phyloP scores from a whole-genome alignment of 1,140 invertebrate species.

The Tetramorium alpestre region DNA sequence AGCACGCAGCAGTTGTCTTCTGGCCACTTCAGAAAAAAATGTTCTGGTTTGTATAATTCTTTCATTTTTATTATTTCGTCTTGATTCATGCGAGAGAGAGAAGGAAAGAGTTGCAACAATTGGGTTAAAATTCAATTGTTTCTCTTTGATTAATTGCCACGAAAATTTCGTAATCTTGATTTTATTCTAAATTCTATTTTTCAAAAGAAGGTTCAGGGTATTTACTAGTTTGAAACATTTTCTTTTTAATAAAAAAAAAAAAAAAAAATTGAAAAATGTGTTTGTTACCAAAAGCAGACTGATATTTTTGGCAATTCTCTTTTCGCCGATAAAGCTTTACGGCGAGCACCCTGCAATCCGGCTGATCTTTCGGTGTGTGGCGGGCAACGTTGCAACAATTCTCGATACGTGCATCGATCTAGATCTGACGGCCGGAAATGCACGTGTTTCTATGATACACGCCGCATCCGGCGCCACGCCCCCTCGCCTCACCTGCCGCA shows the following conservation, averaged over 20 bases:
- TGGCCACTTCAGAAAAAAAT: neutral
- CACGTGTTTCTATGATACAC: constrained; percentile 82
- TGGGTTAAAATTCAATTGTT: neutral
- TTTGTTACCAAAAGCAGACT: neutral
- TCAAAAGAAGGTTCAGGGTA: neutral
- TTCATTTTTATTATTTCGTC: neutral
- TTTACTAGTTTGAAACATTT: neutral
- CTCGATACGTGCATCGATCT: constrained; percentile 65
- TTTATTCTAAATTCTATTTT: neutral
- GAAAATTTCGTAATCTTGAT: neutral
- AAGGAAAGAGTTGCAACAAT: neutral
- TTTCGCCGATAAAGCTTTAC: neutral
- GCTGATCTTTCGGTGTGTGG: neutral
- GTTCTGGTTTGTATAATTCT: neutral
- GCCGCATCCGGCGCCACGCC: constrained; percentile 83
- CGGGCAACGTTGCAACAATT: constrained; percentile 25
- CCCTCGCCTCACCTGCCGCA: constrained; percentile 81
- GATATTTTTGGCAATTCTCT: neutral
- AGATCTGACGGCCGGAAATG: constrained; percentile 75
- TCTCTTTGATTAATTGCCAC: neutral
- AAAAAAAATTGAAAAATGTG: neutral
- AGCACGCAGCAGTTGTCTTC: neutral
- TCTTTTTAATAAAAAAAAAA: too few relatives aligned
- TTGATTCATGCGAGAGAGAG: neutral
- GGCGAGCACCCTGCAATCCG: neutral